Evolutionary conservation across 2,113 vertebrate genomes (phyloP), one percentile per base, ranked within the genome.

Genomic region (Monopterus albus): DNA sequence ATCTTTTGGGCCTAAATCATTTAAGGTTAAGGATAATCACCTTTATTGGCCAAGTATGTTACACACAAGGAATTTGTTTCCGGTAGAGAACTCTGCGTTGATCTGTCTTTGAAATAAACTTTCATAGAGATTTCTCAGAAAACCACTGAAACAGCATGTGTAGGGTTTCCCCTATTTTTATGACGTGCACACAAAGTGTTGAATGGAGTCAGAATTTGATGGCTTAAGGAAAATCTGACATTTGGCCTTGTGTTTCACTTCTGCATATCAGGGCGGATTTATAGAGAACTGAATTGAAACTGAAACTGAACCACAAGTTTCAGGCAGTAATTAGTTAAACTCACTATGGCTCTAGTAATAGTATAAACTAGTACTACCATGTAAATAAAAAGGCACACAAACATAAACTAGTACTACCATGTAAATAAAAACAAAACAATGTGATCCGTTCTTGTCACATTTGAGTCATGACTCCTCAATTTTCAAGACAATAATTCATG

Each of bases 401-500:
- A 36, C 35, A 10, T 3, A 15, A n/a, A 40, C 2, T n/a, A n/a
- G 25, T 0, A 21, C 6, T 2, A 20, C 10, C 21, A 13, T 17
- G 18, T 29, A 3, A 39, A 39, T 15, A 7, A 14, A 23, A 20
- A 10, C 33, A 13, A 4, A 6, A n/a, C 17, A 43, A 69, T 53
- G 33, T 40, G 67, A 71, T 33, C 15, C 3, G 12, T 23, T 33
- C 57, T 63, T 46, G 64, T 67, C 47, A 26, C 11, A 5, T 31
- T 39, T 20, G 45, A 75, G 49, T 68, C 39, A 25, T 2, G 28
- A 46, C 40, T 72, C 31, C 25, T 23, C 38, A 17, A n/a, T 49
- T 51, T 39, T 7, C 35, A 68, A 42, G 33, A 53, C 56, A 60
- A 57, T 72, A 86, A 89, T 81, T 73, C 78, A 68, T 64, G 62